Evolutionary conservation across 1,140 invertebrate species (phyloP).

Genomic region (Tyrophagus putrescentiae): DNA sequence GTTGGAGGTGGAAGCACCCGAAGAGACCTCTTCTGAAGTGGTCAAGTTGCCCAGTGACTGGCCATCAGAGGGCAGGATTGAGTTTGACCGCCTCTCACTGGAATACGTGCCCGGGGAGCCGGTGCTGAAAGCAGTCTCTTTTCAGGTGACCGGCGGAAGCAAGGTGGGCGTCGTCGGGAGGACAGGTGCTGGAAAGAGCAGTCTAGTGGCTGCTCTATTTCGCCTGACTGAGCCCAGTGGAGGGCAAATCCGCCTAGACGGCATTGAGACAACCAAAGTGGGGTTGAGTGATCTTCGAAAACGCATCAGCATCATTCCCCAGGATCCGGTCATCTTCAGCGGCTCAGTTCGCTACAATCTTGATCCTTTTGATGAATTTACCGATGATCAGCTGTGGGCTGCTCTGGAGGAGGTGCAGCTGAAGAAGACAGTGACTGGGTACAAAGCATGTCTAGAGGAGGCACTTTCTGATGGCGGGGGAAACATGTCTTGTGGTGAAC

Average conservation of each 20-base stretch:
- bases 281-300: slow-evolving; percentile 24
- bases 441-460: slow-evolving; percentile 38
- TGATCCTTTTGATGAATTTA: slow-evolving; percentile 30
- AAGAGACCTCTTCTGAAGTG: slow-evolving; percentile 37
- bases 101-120: slow-evolving; percentile 40
- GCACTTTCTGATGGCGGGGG: slow-evolving; percentile 26
- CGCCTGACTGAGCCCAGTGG: slow-evolving; percentile 48
- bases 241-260: slow-evolving; percentile 38
- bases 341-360: slow-evolving; percentile 34
- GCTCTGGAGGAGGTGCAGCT: slow-evolving; percentile 30
- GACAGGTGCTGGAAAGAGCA: slow-evolving; percentile 81
- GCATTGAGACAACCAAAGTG: slow-evolving; percentile 31
- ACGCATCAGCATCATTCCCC: slow-evolving; percentile 45
- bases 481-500: slow-evolving; percentile 32
- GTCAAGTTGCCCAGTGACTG: slow-evolving; percentile 50
- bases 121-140: slow-evolving; percentile 36
- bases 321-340: slow-evolving; percentile 37
- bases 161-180: slow-evolving; percentile 70
- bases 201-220: slow-evolving; percentile 64
- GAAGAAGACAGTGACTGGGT: slow-evolving; percentile 41
- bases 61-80: slow-evolving; percentile 50
- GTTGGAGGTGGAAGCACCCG: slow-evolving; percentile 45
- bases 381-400: slow-evolving; percentile 30
- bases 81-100: slow-evolving; percentile 49
- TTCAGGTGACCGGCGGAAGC: slow-evolving; percentile 33